These are phyloP conservation scores for Heliconius ethilla DNA, from an alignment of 2,888 invertebrate genomes.

Conservation along the genomic window DNA sequence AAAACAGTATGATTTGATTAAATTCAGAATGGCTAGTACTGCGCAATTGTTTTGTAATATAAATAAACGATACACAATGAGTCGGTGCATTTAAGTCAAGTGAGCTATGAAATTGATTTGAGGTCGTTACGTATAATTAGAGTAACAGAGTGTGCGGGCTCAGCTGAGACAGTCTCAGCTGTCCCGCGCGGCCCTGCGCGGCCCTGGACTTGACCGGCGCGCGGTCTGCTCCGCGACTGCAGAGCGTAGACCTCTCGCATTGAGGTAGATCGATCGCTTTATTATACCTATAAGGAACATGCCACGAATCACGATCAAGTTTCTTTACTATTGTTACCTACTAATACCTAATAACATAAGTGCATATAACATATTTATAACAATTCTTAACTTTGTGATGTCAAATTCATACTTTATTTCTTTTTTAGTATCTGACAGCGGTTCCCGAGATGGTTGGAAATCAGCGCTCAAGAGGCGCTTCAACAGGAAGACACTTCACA, in stretches of 20 bases:
- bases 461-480: conserved; percentile 77
- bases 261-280: neutral
- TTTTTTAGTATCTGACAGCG: conserved; percentile 75
- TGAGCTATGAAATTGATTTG: conserved; percentile 37
- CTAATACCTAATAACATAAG: neutral
- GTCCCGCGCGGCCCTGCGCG: no score
- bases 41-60: conserved; percentile 33
- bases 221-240: neutral
- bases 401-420: neutral
- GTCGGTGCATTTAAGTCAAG: conserved; percentile 31
- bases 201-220: conserved; percentile 34
- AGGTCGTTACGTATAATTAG: conserved; percentile 26
- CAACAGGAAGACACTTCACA: conserved; percentile 87
- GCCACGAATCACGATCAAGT: neutral
- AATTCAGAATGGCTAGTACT: conserved; percentile 28
- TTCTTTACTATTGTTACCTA: neutral
- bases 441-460: conserved; percentile 65
- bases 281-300: no score
- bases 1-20: conserved; percentile 15
- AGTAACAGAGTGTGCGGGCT: conserved; percentile 1
- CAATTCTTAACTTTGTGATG: neutral
- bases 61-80: conserved; percentile 32
- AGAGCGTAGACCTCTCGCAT: conserved; percentile 19
- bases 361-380: neutral
- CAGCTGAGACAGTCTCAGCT: no score